phyloP scores from a whole-genome alignment of 2,888 invertebrate genomes.

The Ametastegia equiseti region DNA sequence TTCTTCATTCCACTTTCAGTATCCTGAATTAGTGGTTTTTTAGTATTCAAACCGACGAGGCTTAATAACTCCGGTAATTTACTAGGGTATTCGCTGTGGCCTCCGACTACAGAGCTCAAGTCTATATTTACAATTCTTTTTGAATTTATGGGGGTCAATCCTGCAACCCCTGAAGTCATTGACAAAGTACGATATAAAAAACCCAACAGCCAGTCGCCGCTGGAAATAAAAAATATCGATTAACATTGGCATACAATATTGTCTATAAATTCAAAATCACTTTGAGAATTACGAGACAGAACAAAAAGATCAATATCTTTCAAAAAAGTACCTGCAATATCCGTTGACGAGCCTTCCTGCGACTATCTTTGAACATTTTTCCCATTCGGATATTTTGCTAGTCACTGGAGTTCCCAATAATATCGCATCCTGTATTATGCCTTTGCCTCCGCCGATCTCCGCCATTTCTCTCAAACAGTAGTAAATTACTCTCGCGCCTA shows the following conservation, averaged over 20 bases:
- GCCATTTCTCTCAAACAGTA: conserved; percentile 80
- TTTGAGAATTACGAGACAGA: too few species aligned
- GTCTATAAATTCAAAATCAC: not conserved
- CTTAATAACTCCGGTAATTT: conserved; percentile 78
- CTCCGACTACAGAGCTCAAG: conserved; percentile 78
- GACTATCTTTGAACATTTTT: conserved; percentile 78
- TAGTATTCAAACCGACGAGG: conserved; percentile 69
- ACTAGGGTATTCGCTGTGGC: conserved; percentile 80
- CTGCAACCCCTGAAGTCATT: conserved; percentile 80
- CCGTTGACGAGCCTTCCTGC: conserved; percentile 83
- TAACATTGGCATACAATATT: not conserved
- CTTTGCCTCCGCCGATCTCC: conserved; percentile 77
- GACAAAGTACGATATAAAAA: conserved; percentile 82
- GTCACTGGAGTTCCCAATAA: conserved; percentile 82
- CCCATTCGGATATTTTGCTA: conserved; percentile 79
- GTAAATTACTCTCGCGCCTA: conserved; percentile 84
- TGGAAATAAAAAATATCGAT: conserved; percentile 60
- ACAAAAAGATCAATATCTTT: too few species aligned
- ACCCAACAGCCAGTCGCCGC: conserved; percentile 82
- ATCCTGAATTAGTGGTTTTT: conserved; percentile 60
- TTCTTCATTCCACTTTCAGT: conserved; percentile 65
- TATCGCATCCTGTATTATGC: conserved; percentile 82
- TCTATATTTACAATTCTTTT: conserved; percentile 80
- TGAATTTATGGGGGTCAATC: conserved; percentile 78
- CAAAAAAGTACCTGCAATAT: conserved; percentile 77